Conservation (phyloP, 30 jellyfish, hydroid and myxozoan genomes). For the Aurelia aurita complex sp. Pacific region DNA sequence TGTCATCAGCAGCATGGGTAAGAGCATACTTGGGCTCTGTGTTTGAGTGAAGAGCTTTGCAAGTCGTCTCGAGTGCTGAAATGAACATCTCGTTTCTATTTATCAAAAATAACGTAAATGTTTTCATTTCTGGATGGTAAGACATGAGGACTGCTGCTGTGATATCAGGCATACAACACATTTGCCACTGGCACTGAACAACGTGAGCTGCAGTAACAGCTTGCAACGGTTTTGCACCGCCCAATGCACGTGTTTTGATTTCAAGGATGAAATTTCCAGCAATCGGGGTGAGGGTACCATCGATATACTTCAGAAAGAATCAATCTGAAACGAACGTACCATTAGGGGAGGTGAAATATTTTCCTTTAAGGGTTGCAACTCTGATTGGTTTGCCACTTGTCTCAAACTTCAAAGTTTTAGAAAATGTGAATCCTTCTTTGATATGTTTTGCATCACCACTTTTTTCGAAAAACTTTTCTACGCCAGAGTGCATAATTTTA, state of each 20-base stretch:
- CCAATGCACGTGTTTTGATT: conserved; percentile 23
- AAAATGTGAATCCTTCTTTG: conserved; percentile 6
- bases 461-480: background rate
- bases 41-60: too few species aligned
- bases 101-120: background rate
- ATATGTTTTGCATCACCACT: background rate
- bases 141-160: conserved; percentile 10
- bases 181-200: conserved; percentile 17
- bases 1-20: too few species aligned
- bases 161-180: conserved; percentile 22
- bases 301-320: background rate
- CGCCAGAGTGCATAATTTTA: conserved; percentile 7
- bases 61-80: too few species aligned
- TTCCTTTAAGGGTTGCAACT: background rate
- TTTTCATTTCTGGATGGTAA: conserved; percentile 4
- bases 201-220: background rate
- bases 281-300: background rate
- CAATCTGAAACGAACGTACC: background rate
- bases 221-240: conserved; percentile 7
- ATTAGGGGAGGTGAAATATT: conserved; percentile 10
- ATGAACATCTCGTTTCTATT: too few species aligned
- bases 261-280: conserved; percentile 6
- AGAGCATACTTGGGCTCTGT: too few species aligned
- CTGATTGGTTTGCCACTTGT: conserved; percentile 21
- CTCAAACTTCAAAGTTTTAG: conserved; percentile 22